Conservation (phyloP, 2,888 invertebrate species). For the Rotaria macrura region DNA sequence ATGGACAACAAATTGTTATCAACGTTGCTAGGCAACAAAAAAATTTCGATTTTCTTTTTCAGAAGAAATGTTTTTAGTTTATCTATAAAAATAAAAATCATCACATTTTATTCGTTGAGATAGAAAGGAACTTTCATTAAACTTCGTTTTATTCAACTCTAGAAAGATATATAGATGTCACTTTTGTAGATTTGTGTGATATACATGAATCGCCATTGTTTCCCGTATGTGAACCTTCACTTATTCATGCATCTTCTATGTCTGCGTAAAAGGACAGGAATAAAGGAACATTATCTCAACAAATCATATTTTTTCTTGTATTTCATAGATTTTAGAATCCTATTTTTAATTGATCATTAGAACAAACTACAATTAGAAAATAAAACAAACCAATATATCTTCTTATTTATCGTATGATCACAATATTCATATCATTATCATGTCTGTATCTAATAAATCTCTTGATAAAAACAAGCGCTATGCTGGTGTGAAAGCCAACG, state of each 20-base stretch:
- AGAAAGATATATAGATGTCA: not conserved
- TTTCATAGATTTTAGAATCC: not conserved
- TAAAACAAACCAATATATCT: not conserved
- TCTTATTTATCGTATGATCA: not conserved
- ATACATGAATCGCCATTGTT: not conserved
- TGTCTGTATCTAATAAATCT: not conserved
- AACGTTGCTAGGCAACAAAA: not conserved
- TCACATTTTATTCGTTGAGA: no score
- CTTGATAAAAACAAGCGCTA: slow-evolving; percentile 11
- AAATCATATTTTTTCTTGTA: not conserved
- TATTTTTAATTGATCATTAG: not conserved
- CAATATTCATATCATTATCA: not conserved
- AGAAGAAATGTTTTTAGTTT: no score
- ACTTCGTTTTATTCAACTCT: not conserved
- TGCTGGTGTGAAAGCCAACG: not conserved
- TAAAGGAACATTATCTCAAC: not conserved
- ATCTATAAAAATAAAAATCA: no score
- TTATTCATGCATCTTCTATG: not conserved
- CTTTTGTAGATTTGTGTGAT: not conserved
- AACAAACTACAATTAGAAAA: not conserved
- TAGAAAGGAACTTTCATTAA: no score
- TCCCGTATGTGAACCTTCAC: not conserved
- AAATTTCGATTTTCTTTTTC: not conserved
- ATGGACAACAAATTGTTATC: not conserved
- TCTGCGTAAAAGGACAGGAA: not conserved